phyloP scores from a whole-genome alignment of 2,888 invertebrate genomes.

The Yponomeuta malinellus region DNA sequence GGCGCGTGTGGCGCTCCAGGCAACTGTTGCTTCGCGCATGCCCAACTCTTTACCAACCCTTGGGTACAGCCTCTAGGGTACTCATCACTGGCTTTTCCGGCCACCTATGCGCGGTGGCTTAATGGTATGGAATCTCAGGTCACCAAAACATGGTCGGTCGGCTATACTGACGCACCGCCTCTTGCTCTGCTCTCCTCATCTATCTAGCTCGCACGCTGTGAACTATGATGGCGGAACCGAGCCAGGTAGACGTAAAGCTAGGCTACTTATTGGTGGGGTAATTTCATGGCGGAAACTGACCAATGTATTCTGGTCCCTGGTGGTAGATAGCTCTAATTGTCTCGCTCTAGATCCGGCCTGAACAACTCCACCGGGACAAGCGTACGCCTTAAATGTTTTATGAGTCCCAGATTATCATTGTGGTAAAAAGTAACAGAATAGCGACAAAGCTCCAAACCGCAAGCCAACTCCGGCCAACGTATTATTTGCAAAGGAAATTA shows the following conservation, averaged over 20 bases:
- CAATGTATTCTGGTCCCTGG: too few species aligned
- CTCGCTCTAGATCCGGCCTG: too few species aligned
- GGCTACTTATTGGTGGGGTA: background rate
- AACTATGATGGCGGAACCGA: background rate
- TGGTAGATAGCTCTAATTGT: too few species aligned
- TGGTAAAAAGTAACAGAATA: too few species aligned
- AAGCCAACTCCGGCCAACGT: too few species aligned
- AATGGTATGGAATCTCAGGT: background rate
- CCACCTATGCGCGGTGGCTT: background rate
- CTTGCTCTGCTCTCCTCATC: background rate
- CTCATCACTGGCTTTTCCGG: background rate
- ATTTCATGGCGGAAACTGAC: too few species aligned
- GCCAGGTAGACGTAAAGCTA: background rate
- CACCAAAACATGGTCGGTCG: background rate
- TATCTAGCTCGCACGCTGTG: background rate
- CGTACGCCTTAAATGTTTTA: too few species aligned
- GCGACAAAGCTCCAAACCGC: too few species aligned
- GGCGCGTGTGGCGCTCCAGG: constrained; percentile 32
- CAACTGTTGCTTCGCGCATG: constrained; percentile 55
- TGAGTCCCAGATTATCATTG: too few species aligned
- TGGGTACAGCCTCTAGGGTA: background rate
- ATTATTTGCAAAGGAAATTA: too few species aligned
- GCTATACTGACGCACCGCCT: background rate
- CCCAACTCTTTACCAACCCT: constrained; percentile 23
- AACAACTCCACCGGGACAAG: too few species aligned